Base-by-base conservation (phyloP, 2,797 vertebrate genomes). In the Aphelocoma californica region DNA sequence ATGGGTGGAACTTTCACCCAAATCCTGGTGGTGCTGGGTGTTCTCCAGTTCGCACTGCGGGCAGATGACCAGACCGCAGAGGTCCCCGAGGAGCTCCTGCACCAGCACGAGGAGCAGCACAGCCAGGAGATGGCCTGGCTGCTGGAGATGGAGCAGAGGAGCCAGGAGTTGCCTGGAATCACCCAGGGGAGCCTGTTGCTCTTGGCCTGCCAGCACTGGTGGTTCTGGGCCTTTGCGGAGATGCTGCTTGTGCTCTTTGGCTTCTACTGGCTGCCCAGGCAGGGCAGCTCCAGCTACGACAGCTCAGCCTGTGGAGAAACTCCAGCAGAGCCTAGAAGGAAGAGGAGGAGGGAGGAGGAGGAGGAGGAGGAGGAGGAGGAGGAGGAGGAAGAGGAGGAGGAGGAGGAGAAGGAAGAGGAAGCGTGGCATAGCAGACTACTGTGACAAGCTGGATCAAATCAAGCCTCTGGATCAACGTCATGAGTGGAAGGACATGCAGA, bases 21-120 rank as follows among this genome's bases (percentile, higher is more conserved):
- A 3, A 2, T 31, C 7, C 3, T 16, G 29, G 1, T 16, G 10
- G 4, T 18, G 29, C 25, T 66, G 61, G 12, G 8, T 14, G 10
- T 26, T 10, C 2, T 60, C 3, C n/a, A 5, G 5, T 12, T 32
- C 0, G 0, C 10, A 19, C 3, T 9, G 29, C 0, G 0, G 12
- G 6, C 0, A 0, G 7, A 13, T 14, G 14, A 61, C 1, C 3
- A 7, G 12, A 14, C 5, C 1, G 2, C 26, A 47, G 1, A 32
- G 40, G 29, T 45, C 25, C 26, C 21, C 0, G 17, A 21, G n/a
- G 77, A 58, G 29, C 25, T 73, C 7, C 4, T 66, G 45, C 4
- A 0, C 0, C 50, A 40, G 44, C 57, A 34, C 1, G 5, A n/a
- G 36, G 28, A 50, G 86, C 64, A 70, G 79, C 19, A 2, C 32